Conservation (phyloP, 23 tunicate genomes). For the Corella eumyota region DNA sequence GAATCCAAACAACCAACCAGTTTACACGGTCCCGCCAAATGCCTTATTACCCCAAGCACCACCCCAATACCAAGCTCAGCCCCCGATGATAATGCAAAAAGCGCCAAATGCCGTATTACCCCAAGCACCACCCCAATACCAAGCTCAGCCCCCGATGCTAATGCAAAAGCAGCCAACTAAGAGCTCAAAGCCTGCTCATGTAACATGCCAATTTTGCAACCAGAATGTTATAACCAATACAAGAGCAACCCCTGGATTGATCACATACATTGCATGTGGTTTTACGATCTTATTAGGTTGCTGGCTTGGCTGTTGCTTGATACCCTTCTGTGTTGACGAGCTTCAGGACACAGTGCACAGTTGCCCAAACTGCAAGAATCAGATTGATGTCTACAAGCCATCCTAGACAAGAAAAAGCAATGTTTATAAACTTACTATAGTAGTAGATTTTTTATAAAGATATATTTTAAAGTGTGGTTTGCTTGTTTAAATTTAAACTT, state of each 20-base stretch:
- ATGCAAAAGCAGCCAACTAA: not conserved
- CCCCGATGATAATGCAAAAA: too few species aligned
- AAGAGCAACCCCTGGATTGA: constrained; percentile 10
- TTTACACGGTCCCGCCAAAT: too few species aligned
- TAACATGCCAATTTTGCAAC: constrained; percentile 13
- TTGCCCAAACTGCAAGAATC: constrained; percentile 25
- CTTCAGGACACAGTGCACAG: constrained; percentile 14
- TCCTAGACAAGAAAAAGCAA: too few species aligned
- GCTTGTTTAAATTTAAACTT: too few species aligned
- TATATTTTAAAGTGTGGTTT: too few species aligned
- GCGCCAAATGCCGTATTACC: too few species aligned
- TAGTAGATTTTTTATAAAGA: too few species aligned
- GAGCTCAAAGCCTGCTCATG: not conserved
- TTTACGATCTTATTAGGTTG: constrained; percentile 16
- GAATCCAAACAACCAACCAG: too few species aligned
- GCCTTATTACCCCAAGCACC: too few species aligned
- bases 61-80: too few species aligned
- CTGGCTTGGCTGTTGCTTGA: constrained; percentile 38
- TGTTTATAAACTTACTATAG: too few species aligned
- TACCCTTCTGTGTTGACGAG: constrained; percentile 26
- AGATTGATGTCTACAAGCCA: constrained; percentile 21
- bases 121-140: not conserved
- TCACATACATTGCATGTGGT: constrained; percentile 20
- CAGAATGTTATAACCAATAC: constrained; percentile 8
- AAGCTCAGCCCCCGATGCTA: not conserved